These are phyloP conservation scores for Stichodactyla mertensii DNA, from an alignment of 64 coral and sea anemone species.

Conservation along the genomic window DNA sequence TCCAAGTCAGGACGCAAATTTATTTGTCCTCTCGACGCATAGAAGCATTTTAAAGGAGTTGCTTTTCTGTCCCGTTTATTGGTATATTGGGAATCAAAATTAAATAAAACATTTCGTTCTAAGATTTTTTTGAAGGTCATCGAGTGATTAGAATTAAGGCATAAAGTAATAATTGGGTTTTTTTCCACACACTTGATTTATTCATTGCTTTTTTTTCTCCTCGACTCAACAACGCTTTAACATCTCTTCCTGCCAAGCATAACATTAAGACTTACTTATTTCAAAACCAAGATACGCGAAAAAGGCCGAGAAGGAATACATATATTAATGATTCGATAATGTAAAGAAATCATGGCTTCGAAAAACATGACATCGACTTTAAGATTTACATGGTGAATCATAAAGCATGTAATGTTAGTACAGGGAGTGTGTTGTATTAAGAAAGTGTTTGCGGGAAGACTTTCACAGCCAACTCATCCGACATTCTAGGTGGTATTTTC, in stretches of 20 bases:
- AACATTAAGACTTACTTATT: background rate
- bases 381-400: background rate
- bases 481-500: too few species aligned
- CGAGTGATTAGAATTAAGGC: background rate
- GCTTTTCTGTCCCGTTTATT: background rate
- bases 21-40: too few species aligned
- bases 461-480: too few species aligned
- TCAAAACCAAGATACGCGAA: background rate
- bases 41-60: too few species aligned
- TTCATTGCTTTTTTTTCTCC: background rate
- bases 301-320: background rate
- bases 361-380: background rate
- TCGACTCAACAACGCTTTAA: background rate
- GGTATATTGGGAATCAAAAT: background rate
- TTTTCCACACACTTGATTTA: background rate
- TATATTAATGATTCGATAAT: background rate
- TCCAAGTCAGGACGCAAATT: too few species aligned
- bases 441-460: background rate
- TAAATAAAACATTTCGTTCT: background rate
- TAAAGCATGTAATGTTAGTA: background rate
- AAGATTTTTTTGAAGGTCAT: background rate
- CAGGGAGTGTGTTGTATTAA: background rate
- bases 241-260: background rate
- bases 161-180: background rate
- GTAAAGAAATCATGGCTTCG: background rate